Evolutionary conservation across 2,888 invertebrate genomes (phyloP), one percentile per base, ranked within the genome.

Genomic region (Drosophila subquinaria): DNA sequence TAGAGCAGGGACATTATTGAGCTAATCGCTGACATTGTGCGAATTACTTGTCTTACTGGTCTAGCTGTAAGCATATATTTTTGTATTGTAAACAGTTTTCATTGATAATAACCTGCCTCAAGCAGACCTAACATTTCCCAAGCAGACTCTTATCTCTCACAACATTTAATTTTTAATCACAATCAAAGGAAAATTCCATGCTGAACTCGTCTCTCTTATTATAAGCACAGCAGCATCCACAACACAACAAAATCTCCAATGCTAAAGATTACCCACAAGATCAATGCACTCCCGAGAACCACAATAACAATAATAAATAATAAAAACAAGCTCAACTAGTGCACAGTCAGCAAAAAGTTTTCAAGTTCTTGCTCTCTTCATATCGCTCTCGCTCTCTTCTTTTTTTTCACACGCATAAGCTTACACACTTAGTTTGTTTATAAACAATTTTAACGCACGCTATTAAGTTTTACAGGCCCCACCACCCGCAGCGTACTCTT

Each of bases 261-360:
- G 79, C 82, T 76, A 75, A 81, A 55, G 70, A 78, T 73, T 64
- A 15, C 33, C 63, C 15, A 10, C 51, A 63, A 82, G 84, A 89
- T 88, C 87, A 84, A 67, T 83, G 84, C 74, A 83, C 87, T 71
- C 64, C 0, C 11, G 50, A 35, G 20, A 72, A 35, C 23, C 47
- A 45, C 55, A 45, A 36, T 8, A 65, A 51, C 55, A 45, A 36
- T 8, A 65, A 35, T 17, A 42, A 36, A 43, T 13, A 47, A 35
- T 3, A 13, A 11, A 30, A 40, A 35, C 20, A 61, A 30, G 30
- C 38, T 23, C 6, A 38, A 33, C 13, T 64, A 30, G 6, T n/a
- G 10, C 6, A 43, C 23, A 45, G 45, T 30, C 50, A 43, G 15
- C 43, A 38, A 35, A 17, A 36, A 30, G 50, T 27, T 59, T 45